Base-by-base conservation (phyloP, 1,140 invertebrate genomes). In the Sitophilus oryzae region DNA sequence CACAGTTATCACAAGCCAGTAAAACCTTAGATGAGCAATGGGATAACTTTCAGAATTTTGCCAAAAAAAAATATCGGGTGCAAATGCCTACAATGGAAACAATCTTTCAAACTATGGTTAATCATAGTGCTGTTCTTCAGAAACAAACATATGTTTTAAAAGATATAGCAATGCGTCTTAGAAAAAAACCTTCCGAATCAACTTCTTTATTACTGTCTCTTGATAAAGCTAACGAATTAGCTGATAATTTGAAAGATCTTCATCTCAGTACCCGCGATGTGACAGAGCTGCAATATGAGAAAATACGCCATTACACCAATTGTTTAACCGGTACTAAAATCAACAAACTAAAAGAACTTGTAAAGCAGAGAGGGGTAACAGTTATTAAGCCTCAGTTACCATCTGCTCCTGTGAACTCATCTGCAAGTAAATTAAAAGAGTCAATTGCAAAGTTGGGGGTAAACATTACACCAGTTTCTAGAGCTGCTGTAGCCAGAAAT, bases 91-190 rank as follows among this genome's bases (percentile, higher is more conserved):
- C 77, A 1, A 63, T 85, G 55, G 83, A 86, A 64, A 76, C 79
- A 20, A 78, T 86, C 3, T 86, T 84, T 67, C 80, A 84, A 65
- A 77, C 81, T 0, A 73, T 86, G 53, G 78, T 82, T 8, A 77
- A 75, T 23, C 80, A 85, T 34, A 79, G 79, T 57, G 81, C 82
- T 46, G 75, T 81, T 11, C 59, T 82, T 2, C 72, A 75, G 14
- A 72, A 78, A 41, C 80, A 83, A 49, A 59, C 38, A 15, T 70
- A 68, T 46, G 44, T 69, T 35, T 50, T 71, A 36, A 68, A 67
- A 53, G 66, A 69, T 51, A 69, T 71, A 37, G 35, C 60, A 2
- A 61, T 49, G 49, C 49, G 61, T 34, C 52, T 67, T 2, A 64
- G 44, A 8, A 56, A 52, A 49, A 52, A 53, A 15, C 55, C 48